Base-by-base conservation (phyloP, 1,140 invertebrate genomes). In the Hylaeus anthracinus region DNA sequence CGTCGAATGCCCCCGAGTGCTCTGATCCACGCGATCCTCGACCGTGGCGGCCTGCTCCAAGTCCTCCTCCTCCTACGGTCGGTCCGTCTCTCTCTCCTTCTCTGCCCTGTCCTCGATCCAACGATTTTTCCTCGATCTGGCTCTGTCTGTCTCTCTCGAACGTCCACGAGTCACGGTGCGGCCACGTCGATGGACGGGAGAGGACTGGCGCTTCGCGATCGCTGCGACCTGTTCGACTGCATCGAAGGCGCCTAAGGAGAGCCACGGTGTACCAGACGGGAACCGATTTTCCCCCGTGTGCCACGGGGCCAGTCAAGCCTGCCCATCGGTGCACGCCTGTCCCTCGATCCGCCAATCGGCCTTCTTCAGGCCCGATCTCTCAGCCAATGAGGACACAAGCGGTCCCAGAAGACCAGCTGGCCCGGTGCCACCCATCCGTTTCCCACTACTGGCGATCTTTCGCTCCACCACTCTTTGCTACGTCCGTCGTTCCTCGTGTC, bases 141-240 rank as follows among this genome's bases (percentile, higher is more conserved):
- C 67, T 72, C 45, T 39, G 12, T 82, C 75, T 78, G 73, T 82
- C 82, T 87, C 82, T 87, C 71, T 87, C 85, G 79, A 78, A 82
- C 82, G 60, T 84, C 69, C 88, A 78, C 90, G 86, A 86, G 82
- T 84, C 79, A 78, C 85, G 90, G 88, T 92, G 90, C 86, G 88
- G 88, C 90, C 92, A 90, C 92, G 88, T 89, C 92, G 92, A 91
- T 92, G 92, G 90, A 92, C 91, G 91, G 88, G 88, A 92, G 90
- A 92, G 89, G 89, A 93, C 93, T 93, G 92, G 89, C 88, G 88
- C 86, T 87, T 87, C 81, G 77, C 87, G 88, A 89, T 88, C 85
- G 69, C 65, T 81, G 80, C 89, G 90, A 91, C 86, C 90, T 91
- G 90, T 91, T 90, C 82, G 81, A 87, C 86, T 90, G 89, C 82